Base-by-base conservation (phyloP, 2,888 invertebrate genomes). In the Euplexia lucipara region DNA sequence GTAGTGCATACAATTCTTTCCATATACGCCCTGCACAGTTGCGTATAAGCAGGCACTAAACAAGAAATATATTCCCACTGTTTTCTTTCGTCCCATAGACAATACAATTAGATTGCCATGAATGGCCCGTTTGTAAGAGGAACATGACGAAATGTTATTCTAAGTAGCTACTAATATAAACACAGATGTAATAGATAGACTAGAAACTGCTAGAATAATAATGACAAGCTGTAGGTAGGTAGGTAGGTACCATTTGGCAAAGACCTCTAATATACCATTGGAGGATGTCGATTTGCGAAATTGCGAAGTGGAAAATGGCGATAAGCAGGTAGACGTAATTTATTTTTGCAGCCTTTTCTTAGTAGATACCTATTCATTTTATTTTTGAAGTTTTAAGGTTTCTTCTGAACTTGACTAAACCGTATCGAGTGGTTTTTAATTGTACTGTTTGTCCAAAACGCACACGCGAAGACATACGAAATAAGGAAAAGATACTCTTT, bases 11-110 rank as follows among this genome's bases (percentile, higher is more conserved):
- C 44, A 42, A 37, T 35, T 48, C 16, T n/a, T 44, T 54, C 60
- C 45, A 41, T 58, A 51, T n/a, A 70, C 30, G 44, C 47, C 16
- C 22, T 56, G 51, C 57, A 48, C 39, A 56, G 74, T 78, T 81
- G 70, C 68, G 52, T 61, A 59, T n/a, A n/a, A n/a, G n/a, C 5
- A 26, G 26, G 26, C 26, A 26, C 52, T 53, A 62, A 63, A 72
- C 52, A 65, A 83, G 73, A 81, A 78, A 78, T 26, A 79, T 69
- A 67, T 83, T 86, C 86, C 72, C 86, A 86, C 80, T 80, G 80
- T 84, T 86, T 84, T 86, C 70, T 79, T 63, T 62, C 69, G 56
- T 37, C 54, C 61, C 53, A 39, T 72, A 79, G 74, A 69, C 67
- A 58, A 75, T 72, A 70, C 74, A 72, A 73, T 71, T 60, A 72